Base-by-base conservation (phyloP, 2,113 vertebrate genomes). In the Neolamprologus fasciatus region DNA sequence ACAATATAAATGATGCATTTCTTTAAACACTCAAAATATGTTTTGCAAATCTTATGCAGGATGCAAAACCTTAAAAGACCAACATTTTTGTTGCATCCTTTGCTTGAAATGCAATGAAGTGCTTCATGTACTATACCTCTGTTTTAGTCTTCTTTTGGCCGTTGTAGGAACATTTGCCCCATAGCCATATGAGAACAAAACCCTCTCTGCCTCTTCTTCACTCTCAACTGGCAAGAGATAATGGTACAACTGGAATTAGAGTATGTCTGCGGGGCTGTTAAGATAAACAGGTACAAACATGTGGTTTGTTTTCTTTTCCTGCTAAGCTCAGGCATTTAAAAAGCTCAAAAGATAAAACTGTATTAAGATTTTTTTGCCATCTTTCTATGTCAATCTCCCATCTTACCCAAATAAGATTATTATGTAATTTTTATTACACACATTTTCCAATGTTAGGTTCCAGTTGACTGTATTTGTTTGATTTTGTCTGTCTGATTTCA, bases 81-180 rank as follows among this genome's bases (percentile, higher is more conserved):
- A 28, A 76, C 14, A 47, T 28, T 11, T 47, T 7, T 76, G 23
- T 47, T 76, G 13, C 21, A 42, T 16, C 21, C 23, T 50, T 50
- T 50, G 4, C 42, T 76, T 55, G 8, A 87, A 16, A 83, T 19
- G 37, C 61, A 37, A 19, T 83, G 19, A 50, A 28, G 3, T 11
- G 55, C 28, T 9, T 61, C 13, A 35, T 26, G 40, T 89, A 47
- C 68, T 31, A 12, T 90, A 99, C 99, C 99, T 99, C 94, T 99
- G 98, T 80, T 98, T 98, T 9, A 99, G 95, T 87, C 98, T 95
- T 86, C 98, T 97, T 93, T 97, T 99, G 85, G 98, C 98, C 14
- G 98, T 99, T 78, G 98, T 99, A 84, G 99, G 98, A 93, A 99
- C 97, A 85, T 99, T 99, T 79, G 98, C 98, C 81, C 98, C 98